phyloP scores from a whole-genome alignment of 2,797 vertebrate genomes.

The Phataginus tetradactyla region DNA sequence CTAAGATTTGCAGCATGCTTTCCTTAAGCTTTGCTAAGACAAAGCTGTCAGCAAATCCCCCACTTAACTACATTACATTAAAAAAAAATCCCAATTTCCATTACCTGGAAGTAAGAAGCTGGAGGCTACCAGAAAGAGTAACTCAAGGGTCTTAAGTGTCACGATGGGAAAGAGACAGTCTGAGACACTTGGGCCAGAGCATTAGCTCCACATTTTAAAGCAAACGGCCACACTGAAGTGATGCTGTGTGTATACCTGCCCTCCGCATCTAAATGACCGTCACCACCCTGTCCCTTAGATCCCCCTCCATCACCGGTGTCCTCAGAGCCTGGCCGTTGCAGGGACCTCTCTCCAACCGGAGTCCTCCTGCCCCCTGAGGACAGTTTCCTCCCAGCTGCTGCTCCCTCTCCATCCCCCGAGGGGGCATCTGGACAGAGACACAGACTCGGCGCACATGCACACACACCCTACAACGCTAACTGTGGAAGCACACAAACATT shows the following conservation, averaged over 20 bases:
- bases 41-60: neutral
- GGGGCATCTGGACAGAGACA: neutral
- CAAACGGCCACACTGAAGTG: neutral
- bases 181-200: neutral
- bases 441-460: neutral
- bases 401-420: neutral
- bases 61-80: neutral
- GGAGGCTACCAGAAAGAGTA: neutral
- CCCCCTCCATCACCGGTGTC: neutral
- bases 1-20: slow-evolving; percentile 41
- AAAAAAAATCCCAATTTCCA: neutral
- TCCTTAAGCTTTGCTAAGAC: slow-evolving; percentile 33
- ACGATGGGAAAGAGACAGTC: neutral
- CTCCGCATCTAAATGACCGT: neutral
- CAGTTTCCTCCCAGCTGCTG: neutral
- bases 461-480: neutral
- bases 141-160: neutral
- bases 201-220: neutral
- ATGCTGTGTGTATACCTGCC: neutral
- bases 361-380: neutral
- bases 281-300: neutral
- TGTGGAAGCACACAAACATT: neutral
- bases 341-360: neutral
- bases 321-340: neutral
- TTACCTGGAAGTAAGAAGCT: neutral